Conservation (phyloP, 2,888 invertebrate species). For the Phymatocera aterrima region DNA sequence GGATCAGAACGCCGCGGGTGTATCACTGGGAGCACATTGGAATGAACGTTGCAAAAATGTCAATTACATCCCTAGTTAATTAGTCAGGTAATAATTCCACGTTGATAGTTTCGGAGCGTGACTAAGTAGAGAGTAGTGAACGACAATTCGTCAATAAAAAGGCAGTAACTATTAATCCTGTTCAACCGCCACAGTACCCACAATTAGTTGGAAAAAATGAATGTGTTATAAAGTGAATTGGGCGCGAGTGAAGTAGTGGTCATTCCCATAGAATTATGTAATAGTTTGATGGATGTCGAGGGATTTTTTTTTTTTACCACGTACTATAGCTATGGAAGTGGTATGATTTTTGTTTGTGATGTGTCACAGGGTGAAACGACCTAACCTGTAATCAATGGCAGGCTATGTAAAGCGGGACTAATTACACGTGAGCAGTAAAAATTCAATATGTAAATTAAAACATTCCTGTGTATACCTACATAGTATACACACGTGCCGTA, state of each 20-base stretch:
- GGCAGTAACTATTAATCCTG: too few species aligned
- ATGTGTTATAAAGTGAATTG: neutral
- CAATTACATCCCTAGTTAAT: neutral
- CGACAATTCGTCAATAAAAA: neutral
- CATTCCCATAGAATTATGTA: too few species aligned
- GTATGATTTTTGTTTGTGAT: conserved; percentile 3
- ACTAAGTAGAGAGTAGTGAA: neutral
- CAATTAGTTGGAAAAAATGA: neutral
- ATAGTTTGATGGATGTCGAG: neutral
- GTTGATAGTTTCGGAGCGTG: conserved; percentile 14
- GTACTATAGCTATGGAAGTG: neutral
- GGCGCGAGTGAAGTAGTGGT: neutral
- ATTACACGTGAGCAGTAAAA: conserved; percentile 38
- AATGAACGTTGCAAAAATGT: neutral
- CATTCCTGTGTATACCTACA: conserved; percentile 10
- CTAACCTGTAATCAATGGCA: conserved; percentile 18
- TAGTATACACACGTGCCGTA: neutral
- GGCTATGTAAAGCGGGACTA: conserved; percentile 26
- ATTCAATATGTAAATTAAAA: conserved; percentile 41
- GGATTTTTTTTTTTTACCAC: neutral
- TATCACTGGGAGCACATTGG: neutral
- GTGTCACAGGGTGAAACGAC: neutral
- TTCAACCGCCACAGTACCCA: too few species aligned
- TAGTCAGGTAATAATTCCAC: neutral
- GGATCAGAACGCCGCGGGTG: neutral